Base-by-base conservation (phyloP, 30 jellyfish, hydroid and myxozoan species). In the Hydractinia echinata region DNA sequence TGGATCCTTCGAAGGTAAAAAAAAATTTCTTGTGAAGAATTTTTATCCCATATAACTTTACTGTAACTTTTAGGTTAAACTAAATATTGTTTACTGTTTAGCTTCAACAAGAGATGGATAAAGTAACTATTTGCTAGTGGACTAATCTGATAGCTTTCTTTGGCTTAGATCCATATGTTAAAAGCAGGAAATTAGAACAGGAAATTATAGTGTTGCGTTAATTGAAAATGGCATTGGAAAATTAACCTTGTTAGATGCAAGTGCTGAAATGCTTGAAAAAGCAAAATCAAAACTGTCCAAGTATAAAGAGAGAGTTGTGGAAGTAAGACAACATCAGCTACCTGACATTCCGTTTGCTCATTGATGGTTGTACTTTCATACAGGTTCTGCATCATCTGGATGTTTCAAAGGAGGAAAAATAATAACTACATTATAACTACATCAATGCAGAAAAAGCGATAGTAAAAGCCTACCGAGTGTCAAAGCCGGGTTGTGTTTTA, bases 371-470 rank as follows among this genome's bases (percentile, higher is more conserved):
- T 18, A 55, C 89, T 3, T 72, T 86, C n/a, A 82, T 87, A 56
- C 95, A 86, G 54, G 97, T 91, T 7, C 56, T 91, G 67, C 95
- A 91, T n/a, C 95, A 85, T 55, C 66, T 91, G 4, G 97, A 86
- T 84, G 44, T 30, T 30, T 62, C 85, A 5, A 30, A 30, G 44
- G 44, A 30, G 44, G 16, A 49, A 30, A 16, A 79, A 67, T 14
- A 2, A 0, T n/a, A n/a, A n/a, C n/a, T n/a, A n/a, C n/a, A n/a
- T 30, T 13, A 13, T 66, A 66, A 52, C 49, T 56, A 79, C 51
- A 91, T 91, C 10, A 86, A 77, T 68, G 49, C 71, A 13, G 79
- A 61, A 58, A 71, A 70, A 56, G 19, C 86, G 21, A 82, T 91
- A 20, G 66, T 77, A 3, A 92, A 85, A 71, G 97, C 95, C 5